phyloP scores from a whole-genome alignment of 1,140 invertebrate species.

The Nebria ingens region DNA sequence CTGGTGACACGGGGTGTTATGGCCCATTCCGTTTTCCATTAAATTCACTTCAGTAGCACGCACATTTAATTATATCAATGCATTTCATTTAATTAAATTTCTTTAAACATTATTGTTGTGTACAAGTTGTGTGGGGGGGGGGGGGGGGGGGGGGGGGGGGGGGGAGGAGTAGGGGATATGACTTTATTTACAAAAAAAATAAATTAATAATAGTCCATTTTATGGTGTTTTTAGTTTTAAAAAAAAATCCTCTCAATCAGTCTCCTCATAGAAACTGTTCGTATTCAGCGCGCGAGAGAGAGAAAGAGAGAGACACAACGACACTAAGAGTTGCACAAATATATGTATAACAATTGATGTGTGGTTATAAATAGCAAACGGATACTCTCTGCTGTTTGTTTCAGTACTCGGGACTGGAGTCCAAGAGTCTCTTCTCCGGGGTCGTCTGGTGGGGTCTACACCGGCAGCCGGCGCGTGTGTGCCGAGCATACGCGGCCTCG shows the following conservation, averaged over 20 bases:
- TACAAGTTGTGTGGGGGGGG: no score
- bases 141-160: no score
- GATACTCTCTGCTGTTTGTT: slow-evolving; percentile 18
- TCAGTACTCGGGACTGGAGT: slow-evolving; percentile 40
- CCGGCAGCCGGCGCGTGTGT: slow-evolving; percentile 48
- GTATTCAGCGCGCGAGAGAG: background rate
- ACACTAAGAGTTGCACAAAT: slow-evolving; percentile 1
- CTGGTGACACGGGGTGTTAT: no score
- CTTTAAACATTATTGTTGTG: no score
- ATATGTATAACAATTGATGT: background rate
- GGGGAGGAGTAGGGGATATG: no score
- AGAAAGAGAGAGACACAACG: background rate
- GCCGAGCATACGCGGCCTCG: slow-evolving; percentile 71
- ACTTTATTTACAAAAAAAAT: slow-evolving; percentile 9
- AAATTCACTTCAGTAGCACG: background rate
- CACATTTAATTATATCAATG: background rate
- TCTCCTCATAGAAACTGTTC: no score
- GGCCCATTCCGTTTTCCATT: no score
- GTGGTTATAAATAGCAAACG: no score
- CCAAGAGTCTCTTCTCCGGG: slow-evolving; percentile 45
- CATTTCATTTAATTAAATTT: background rate
- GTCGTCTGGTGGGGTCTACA: slow-evolving; percentile 42
- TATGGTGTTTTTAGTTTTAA: no score
- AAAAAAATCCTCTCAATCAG: no score
- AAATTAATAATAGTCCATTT: slow-evolving; percentile 2